phyloP scores from a whole-genome alignment of 2,888 invertebrate species.

The Biston stratarius region DNA sequence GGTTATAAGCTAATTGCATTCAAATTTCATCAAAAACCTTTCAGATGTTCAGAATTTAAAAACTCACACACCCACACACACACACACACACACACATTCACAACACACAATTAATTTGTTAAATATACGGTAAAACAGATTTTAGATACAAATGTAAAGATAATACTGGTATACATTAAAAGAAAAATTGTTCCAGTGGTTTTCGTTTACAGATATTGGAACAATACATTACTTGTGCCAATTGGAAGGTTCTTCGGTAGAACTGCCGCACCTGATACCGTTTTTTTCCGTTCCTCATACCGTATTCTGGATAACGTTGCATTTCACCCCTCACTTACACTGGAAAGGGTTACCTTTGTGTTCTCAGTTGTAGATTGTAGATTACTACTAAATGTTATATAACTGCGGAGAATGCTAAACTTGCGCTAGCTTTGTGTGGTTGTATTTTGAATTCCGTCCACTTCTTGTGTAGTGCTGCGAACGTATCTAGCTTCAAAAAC shows the following conservation, averaged over 20 bases:
- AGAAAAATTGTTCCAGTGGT: constrained; percentile 6
- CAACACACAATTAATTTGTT: no score
- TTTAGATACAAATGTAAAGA: not conserved
- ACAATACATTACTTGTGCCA: constrained; percentile 62
- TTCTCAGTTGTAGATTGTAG: constrained; percentile 3
- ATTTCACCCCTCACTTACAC: constrained; percentile 49
- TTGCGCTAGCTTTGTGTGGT: not conserved
- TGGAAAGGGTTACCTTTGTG: constrained; percentile 16
- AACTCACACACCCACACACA: no score
- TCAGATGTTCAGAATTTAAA: no score
- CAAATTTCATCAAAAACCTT: no score
- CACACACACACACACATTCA: no score
- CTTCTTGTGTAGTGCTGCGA: not conserved
- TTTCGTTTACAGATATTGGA: constrained; percentile 65
- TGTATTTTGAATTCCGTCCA: not conserved
- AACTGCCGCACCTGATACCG: constrained; percentile 68
- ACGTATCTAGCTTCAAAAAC: no score
- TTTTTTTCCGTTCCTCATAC: constrained; percentile 60
- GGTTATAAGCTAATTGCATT: no score
- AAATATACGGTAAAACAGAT: not conserved
- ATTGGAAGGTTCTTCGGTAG: constrained; percentile 45
- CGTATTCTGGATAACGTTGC: constrained; percentile 65
- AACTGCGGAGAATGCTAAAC: not conserved
- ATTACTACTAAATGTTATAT: not conserved
- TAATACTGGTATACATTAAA: constrained; percentile 12